These are phyloP conservation scores for Xiphydria camelus DNA, from an alignment of 2,888 invertebrate species.

Conservation along the genomic window DNA sequence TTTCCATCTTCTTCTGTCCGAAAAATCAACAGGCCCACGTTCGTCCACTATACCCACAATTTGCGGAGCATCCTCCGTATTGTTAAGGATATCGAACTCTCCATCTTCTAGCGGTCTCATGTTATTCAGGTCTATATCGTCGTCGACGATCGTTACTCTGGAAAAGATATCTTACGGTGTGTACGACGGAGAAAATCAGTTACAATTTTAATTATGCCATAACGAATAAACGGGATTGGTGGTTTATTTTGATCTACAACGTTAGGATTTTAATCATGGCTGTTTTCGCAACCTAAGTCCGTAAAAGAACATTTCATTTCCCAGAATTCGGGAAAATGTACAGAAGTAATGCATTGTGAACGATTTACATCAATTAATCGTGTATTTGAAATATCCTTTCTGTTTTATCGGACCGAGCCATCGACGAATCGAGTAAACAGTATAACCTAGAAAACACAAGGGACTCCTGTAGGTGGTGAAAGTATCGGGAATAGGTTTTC, in stretches of 20 bases:
- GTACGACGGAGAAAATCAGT: slow-evolving; percentile 14
- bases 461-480: slow-evolving; percentile 21
- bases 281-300: too few species aligned
- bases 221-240: too few species aligned
- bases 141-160: slow-evolving; percentile 84
- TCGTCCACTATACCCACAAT: slow-evolving; percentile 89
- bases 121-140: slow-evolving; percentile 72
- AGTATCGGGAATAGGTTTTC: slow-evolving; percentile 8
- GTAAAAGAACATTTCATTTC: too few species aligned
- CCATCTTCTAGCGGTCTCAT: slow-evolving; percentile 66
- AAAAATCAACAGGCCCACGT: slow-evolving; percentile 45
- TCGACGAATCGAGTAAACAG: slow-evolving; percentile 16
- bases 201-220: too few species aligned
- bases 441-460: slow-evolving; percentile 46
- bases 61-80: slow-evolving; percentile 87
- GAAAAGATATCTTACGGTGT: slow-evolving; percentile 45
- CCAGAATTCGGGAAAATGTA: too few species aligned
- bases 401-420: slow-evolving; percentile 3
- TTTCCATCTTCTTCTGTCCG: slow-evolving; percentile 52
- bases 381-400: neutral
- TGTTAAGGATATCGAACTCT: slow-evolving; percentile 69
- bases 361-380: neutral
- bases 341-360: neutral
- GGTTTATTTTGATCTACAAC: neutral
- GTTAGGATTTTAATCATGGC: too few species aligned